A percentile compares a stretch with the other conserved stretches of the same genome.
Conservation (phyloP, 2,113 vertebrate species). For the Brienomyrus brachyistius region DNA sequence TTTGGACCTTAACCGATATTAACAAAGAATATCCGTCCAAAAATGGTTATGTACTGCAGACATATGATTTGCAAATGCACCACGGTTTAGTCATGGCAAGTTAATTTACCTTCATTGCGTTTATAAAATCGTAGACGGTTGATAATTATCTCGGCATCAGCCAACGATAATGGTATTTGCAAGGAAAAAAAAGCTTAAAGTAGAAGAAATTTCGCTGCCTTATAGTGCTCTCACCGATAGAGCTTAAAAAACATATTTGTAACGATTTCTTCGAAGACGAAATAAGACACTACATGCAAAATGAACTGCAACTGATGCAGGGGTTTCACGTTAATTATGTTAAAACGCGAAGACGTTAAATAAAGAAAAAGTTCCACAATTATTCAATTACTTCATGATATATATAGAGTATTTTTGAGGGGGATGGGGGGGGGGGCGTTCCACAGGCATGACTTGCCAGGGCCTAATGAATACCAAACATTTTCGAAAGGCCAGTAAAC, state of each 20-base stretch:
- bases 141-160: not conserved
- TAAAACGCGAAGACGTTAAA: not conserved
- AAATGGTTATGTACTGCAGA: not conserved
- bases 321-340: not conserved
- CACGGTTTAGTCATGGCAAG: not conserved
- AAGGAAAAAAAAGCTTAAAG: not conserved
- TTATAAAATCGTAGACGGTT: not conserved
- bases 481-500: constrained; percentile 70
- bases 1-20: not conserved
- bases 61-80: not conserved
- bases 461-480: constrained; percentile 67
- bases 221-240: not conserved
- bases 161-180: not conserved
- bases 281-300: constrained; percentile 22
- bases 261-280: not conserved
- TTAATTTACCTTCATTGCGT: not conserved
- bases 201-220: not conserved
- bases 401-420: not conserved
- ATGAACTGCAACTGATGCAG: not conserved
- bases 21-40: not conserved
- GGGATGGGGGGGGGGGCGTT: not conserved
- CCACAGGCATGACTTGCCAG: constrained; percentile 35
- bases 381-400: not conserved
- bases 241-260: not conserved
- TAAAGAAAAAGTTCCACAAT: not conserved